phyloP scores from a whole-genome alignment of 2,797 vertebrate species.

The Halcyon leucocephala region DNA sequence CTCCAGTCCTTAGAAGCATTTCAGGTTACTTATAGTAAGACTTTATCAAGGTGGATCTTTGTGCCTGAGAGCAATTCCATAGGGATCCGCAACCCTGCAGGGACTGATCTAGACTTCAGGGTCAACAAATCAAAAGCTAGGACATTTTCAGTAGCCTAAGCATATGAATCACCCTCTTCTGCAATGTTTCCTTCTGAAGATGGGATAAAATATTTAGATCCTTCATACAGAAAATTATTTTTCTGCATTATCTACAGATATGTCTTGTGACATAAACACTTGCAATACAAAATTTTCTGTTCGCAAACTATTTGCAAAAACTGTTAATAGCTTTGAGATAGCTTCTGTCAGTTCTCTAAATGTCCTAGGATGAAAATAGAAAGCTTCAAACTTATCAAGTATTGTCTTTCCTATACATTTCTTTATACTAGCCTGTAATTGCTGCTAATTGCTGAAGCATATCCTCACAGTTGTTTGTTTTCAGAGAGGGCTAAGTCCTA shows the following conservation, averaged over 20 bases:
- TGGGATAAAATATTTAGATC: neutral
- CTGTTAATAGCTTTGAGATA: no score
- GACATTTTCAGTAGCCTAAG: neutral
- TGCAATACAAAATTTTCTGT: neutral
- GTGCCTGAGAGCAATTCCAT: neutral
- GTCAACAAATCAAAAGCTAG: neutral
- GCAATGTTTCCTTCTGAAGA: neutral
- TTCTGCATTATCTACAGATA: neutral
- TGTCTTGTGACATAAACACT: fast-evolving
- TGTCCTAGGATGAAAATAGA: neutral
- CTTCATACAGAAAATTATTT: neutral
- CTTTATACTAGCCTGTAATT: neutral
- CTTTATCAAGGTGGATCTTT: neutral
- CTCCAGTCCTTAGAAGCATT: neutral
- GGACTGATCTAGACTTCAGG: neutral
- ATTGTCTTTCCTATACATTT: neutral
- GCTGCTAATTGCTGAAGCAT: neutral
- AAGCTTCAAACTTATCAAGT: neutral
- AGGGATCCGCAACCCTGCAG: neutral
- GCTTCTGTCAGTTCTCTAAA: neutral
- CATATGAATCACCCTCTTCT: neutral
- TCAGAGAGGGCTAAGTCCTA: neutral
- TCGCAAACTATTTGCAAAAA: neutral
- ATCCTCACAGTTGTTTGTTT: neutral
- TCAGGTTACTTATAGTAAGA: neutral